Percentiles rank a stretch among this genome's conserved stretches.
Conservation (phyloP, 2,888 invertebrate species). For the Coecobrya sp. region DNA sequence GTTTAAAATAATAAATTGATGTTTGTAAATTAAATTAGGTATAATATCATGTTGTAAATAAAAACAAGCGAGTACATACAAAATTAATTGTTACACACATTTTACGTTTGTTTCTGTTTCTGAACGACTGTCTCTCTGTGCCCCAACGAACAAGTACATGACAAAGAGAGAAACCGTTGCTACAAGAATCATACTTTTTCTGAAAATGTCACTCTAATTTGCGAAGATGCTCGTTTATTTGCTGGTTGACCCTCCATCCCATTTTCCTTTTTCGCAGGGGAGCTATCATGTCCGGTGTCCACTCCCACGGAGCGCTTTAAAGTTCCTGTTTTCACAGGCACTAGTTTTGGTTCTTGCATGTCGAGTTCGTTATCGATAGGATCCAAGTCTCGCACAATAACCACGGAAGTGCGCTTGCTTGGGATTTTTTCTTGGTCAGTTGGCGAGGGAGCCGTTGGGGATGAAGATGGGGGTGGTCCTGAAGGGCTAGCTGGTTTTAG, state of each 20-base stretch:
- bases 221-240: slow-evolving; percentile 58
- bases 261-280: slow-evolving; percentile 62
- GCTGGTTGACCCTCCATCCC: background rate
- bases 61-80: too few species aligned
- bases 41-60: too few species aligned
- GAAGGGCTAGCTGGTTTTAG: background rate
- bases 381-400: slow-evolving; percentile 85
- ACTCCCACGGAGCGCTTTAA: slow-evolving; percentile 85
- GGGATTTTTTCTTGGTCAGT: slow-evolving; percentile 8
- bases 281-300: slow-evolving; percentile 78
- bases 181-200: slow-evolving; percentile 25
- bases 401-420: slow-evolving; percentile 72
- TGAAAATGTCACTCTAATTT: slow-evolving; percentile 59
- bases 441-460: slow-evolving; percentile 40
- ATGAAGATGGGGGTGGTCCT: background rate
- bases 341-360: slow-evolving; percentile 77
- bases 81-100: too few species aligned
- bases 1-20: too few species aligned
- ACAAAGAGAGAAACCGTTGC: background rate
- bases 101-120: too few species aligned
- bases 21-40: too few species aligned
- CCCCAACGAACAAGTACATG: too few species aligned
- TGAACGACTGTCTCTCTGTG: too few species aligned
- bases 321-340: slow-evolving; percentile 85
- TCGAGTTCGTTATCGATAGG: slow-evolving; percentile 82